Evolutionary conservation across 2,888 invertebrate genomes (phyloP), one percentile per base, ranked within the genome.

Genomic region (Melanophora roralis): DNA sequence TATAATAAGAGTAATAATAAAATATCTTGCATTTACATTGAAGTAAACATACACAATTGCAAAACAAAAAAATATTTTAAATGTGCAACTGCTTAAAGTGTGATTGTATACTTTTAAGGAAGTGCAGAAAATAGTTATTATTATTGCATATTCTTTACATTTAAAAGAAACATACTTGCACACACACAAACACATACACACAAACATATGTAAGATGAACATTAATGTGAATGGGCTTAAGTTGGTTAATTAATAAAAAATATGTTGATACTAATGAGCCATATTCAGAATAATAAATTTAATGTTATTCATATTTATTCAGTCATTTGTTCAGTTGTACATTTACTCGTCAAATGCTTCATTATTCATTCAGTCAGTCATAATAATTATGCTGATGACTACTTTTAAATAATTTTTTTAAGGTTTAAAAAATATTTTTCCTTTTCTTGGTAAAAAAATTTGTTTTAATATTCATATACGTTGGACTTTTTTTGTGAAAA

Each of bases 251-350:
- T 34, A 40, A 5, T 27, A 27, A 27, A 27, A 27, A 27, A 38
- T 32, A 57, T 40, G 36, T 32, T 64, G 62, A 40, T 64, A 57
- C 69, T 77, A 71, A 71, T 77, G 49, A 64, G 45, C 47, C 62
- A 59, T 64, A 77, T 76, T 76, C 60, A 55, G 12, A 36, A 64
- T 76, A 69, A 76, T 43, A 76, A 69, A 23, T 55, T 69, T 76
- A 67, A 74, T 67, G 34, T 67, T 74, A 60, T 67, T 67, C 43
- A 40, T 43, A 32, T 8, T 59, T 49, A 16, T 36, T 16, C 49
- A 65, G 8, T 53, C 51, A 57, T 51, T 45, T 21, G 19, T 21
- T 38, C 43, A 36, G 34, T 53, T 0, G 45, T 11, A 38, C 47
- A 55, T 19, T 36, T 45, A 62, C 14, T 36, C 32, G 7, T 9